Conservation (phyloP, 2,113 vertebrate genomes). For the Psilopsiagon aurifrons region DNA sequence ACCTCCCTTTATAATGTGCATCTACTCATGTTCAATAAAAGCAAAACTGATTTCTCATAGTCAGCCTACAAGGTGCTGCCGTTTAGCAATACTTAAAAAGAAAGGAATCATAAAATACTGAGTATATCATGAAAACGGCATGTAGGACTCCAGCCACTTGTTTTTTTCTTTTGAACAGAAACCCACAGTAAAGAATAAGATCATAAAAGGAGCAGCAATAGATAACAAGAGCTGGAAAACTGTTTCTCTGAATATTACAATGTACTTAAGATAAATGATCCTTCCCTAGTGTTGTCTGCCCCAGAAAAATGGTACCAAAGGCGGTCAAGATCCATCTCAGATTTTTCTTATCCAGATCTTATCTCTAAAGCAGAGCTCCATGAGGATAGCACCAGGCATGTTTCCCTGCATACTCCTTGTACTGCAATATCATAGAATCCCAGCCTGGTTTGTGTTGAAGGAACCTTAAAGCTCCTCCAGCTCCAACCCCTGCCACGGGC, state of each 20-base stretch:
- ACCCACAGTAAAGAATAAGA: conserved; percentile 6
- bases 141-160: not conserved
- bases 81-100: conserved; percentile 22
- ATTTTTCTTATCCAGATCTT: not conserved
- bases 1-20: not conserved
- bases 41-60: not conserved
- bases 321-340: not conserved
- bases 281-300: not conserved
- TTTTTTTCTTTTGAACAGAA: conserved; percentile 38
- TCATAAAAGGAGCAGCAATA: conserved; percentile 35
- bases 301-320: not conserved
- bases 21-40: not conserved
- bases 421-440: not conserved
- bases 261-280: conserved; percentile 30
- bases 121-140: not conserved
- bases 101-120: conserved; percentile 41
- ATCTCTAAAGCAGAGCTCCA: not conserved
- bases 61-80: not conserved
- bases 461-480: not conserved
- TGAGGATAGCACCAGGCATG: not conserved
- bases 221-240: conserved; percentile 39
- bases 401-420: not conserved
- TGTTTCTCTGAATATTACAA: conserved; percentile 50
- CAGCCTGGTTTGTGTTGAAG: not conserved
- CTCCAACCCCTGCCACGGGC: not conserved